Evolutionary conservation across 2,888 invertebrate genomes (phyloP), one percentile per base, ranked within the genome.

Genomic region (Meganola albula): DNA sequence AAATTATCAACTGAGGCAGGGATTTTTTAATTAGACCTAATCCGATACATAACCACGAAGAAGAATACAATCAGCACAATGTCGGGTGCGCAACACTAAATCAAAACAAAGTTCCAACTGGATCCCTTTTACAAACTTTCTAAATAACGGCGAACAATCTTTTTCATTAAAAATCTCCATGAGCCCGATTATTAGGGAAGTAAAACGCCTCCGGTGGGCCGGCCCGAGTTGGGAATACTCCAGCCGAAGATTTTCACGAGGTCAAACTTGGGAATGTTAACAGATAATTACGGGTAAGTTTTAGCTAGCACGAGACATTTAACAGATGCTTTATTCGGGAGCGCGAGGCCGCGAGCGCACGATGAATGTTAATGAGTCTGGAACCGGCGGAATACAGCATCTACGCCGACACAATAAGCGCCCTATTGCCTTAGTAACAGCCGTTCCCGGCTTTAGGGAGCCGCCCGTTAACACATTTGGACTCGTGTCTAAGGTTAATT

Each of bases 251-350:
- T 82, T 79, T 78, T 64, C 75, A 73, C 79, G 79, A 74, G 83
- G 83, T 83, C 83, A 82, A 82, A 84, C 79, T 84, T 85, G 71
- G 76, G 73, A 80, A 82, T 85, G 83, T 85, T 84, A 84, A 84
- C 85, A 85, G 84, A 85, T 85, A 84, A 85, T 85, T 84, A 84
- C 75, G 72, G 68, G 69, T 70, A 83, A 84, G 83, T 83, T 83
- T 82, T 71, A 76, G 76, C 78, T 71, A 76, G 78, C 78, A 78
- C 79, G 82, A 82, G 84, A 85, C 83, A 84, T 85, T 85, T 85
- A 85, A 82, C 85, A 83, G 84, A 82, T 83, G 85, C 79, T 85
- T 84, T 78, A 77, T 79, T 79, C 75, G 76, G 74, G 74, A 71
- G 72, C 75, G 76, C 61, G 75, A 72, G 73, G 78, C 72, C 78